Base-by-base conservation (phyloP, 2,113 vertebrate species). In the Corythornis vintsioides region DNA sequence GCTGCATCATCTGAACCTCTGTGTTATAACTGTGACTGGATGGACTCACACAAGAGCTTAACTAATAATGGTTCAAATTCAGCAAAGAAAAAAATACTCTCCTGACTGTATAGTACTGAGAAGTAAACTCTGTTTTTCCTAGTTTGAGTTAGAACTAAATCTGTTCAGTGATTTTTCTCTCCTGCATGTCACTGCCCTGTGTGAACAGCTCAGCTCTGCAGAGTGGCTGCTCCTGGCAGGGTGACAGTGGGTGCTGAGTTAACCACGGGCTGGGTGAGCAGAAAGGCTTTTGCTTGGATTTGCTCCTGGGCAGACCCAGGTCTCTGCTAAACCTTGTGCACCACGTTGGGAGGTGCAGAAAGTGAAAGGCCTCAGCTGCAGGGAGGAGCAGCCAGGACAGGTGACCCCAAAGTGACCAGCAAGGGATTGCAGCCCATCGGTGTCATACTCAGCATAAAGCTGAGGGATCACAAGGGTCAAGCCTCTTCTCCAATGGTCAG, bases 11-110 rank as follows among this genome's bases (percentile, higher is more conserved):
- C 26, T 12, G 4, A 80, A 16, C 31, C n/a, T 66, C 29, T 40
- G n/a, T 33, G 19, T 35, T 40, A 52, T 29, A 47, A 4, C n/a
- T 0, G 0, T 12, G 48, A 66, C 38, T 1, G 1, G 11, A 73
- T 2, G 31, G 57, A 80, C 33, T 33, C 65, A 19, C 2, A 19
- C 2, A 28, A 28, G 48, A 81, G 56, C 24, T 86, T 77, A 48
- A 13, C 16, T 43, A 83, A 7, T 63, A 42, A 24, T 4, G 55
- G 31, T 3, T n/a, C 28, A 76, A 31, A 35, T 53, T 83, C 24
- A 73, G n/a, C 10, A 38, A 43, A 48, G 47, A 48, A 48, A 56
- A 63, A 21, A 33, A 38, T 35, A 25, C 12, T 78, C 48, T 60
- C 33, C 8, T 33, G 52, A 21, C 31, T 47, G 42, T 21, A 42